phyloP scores from a whole-genome alignment of 1,140 invertebrate genomes.

The Neomicropteryx cornuta region DNA sequence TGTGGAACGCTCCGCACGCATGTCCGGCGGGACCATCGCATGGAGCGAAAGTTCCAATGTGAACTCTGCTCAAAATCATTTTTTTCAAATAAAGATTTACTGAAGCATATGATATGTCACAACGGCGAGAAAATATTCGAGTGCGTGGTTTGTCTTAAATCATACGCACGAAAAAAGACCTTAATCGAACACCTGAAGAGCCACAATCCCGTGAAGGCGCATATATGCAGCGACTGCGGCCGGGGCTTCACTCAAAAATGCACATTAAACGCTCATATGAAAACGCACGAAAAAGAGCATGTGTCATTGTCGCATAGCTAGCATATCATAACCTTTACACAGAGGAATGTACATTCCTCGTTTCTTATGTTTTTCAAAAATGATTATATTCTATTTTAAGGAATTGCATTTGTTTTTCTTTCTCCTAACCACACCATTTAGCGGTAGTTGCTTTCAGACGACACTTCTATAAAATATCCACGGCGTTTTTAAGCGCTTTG shows the following conservation, averaged over 20 bases:
- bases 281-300: conserved; percentile 15
- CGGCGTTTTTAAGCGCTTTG: no score
- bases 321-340: not conserved
- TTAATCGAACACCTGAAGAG: conserved; percentile 53
- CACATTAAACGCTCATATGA: conserved; percentile 26
- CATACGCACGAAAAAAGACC: conserved; percentile 67
- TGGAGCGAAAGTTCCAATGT: conserved; percentile 25
- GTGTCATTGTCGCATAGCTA: not conserved
- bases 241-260: conserved; percentile 30
- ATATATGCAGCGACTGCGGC: conserved; percentile 19
- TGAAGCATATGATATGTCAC: conserved; percentile 61
- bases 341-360: no score
- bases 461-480: no score
- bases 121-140: conserved; percentile 62
- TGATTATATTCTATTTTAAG: no score
- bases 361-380: no score
- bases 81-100: conserved; percentile 57
- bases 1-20: conserved; percentile 25
- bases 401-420: no score
- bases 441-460: no score
- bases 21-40: conserved; percentile 29
- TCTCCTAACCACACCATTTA: no score
- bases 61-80: conserved; percentile 57
- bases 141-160: conserved; percentile 66
- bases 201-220: conserved; percentile 21